phyloP scores from a whole-genome alignment of 2,113 vertebrate genomes.

The Pseudorhombus dupliciocellatus region DNA sequence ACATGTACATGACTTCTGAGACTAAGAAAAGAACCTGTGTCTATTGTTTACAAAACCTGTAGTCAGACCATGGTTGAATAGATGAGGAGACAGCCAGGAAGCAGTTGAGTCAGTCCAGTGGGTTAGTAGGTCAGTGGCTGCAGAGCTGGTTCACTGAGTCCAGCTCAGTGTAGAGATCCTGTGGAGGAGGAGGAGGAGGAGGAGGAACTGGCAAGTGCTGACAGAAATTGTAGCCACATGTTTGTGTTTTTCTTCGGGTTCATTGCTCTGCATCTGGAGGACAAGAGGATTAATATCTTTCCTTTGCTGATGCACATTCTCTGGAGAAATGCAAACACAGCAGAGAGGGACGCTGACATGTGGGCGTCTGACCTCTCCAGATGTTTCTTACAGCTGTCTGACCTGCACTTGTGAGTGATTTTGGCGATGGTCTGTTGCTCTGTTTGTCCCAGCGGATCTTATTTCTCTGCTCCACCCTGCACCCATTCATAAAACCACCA shows the following conservation, averaged over 20 bases:
- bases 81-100: slow-evolving; percentile 32
- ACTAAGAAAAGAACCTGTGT: background rate
- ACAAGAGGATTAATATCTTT: slow-evolving; percentile 45
- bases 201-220: slow-evolving; percentile 31
- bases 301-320: slow-evolving; percentile 43
- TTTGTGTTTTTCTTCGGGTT: slow-evolving; percentile 33
- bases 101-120: slow-evolving; percentile 17
- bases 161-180: slow-evolving; percentile 45
- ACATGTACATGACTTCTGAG: background rate
- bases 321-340: slow-evolving; percentile 50
- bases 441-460: slow-evolving; percentile 33
- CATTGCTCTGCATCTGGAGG: slow-evolving; percentile 56
- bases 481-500: background rate
- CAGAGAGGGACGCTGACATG: slow-evolving; percentile 32
- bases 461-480: slow-evolving; percentile 19
- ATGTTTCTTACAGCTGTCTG: slow-evolving; percentile 72
- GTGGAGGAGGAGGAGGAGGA: no score
- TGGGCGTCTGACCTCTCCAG: slow-evolving; percentile 63
- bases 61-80: slow-evolving; percentile 21
- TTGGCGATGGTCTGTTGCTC: slow-evolving; percentile 7
- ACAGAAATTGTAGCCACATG: slow-evolving; percentile 42
- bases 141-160: slow-evolving; percentile 63
- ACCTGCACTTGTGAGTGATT: slow-evolving; percentile 9
- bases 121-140: slow-evolving; percentile 55
- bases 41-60: background rate